Percentiles rank a stretch among this genome's conserved stretches.
phyloP scores from a whole-genome alignment of 2,797 vertebrate species.

The Scomberomorus guttatus region DNA sequence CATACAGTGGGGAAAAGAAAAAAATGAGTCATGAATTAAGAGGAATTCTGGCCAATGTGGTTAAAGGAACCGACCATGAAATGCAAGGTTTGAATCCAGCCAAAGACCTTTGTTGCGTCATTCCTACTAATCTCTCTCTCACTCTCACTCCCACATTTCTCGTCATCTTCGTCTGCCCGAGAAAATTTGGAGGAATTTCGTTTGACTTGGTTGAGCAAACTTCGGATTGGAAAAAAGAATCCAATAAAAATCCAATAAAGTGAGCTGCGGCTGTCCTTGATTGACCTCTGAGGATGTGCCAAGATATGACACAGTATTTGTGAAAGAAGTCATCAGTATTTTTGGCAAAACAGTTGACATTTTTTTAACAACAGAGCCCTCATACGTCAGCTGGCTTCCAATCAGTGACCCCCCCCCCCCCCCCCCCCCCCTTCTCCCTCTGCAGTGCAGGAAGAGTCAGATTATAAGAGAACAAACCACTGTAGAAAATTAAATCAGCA shows the following conservation, averaged over 20 bases:
- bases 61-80: not conserved
- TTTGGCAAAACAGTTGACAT: not conserved
- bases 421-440: not conserved
- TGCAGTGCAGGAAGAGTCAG: conserved; percentile 13
- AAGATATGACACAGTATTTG: not conserved
- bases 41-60: not conserved
- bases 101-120: not conserved
- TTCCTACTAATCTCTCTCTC: too few species aligned
- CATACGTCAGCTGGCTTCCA: conserved; percentile 10
- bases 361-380: not conserved
- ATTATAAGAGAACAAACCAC: conserved; percentile 24
- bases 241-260: not conserved
- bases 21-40: not conserved
- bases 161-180: not conserved
- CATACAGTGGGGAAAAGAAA: not conserved
- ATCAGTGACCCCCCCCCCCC: not conserved
- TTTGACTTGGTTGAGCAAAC: not conserved
- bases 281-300: conserved; percentile 5
- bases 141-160: not conserved
- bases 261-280: not conserved
- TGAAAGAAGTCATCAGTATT: not conserved
- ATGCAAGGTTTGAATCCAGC: conserved; percentile 7
- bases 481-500: conserved; percentile 55
- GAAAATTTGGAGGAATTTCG: not conserved
- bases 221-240: too few species aligned